These are phyloP conservation scores for Drosophila equinoxialis DNA, from an alignment of 1,140 invertebrate genomes.

Conservation along the genomic window DNA sequence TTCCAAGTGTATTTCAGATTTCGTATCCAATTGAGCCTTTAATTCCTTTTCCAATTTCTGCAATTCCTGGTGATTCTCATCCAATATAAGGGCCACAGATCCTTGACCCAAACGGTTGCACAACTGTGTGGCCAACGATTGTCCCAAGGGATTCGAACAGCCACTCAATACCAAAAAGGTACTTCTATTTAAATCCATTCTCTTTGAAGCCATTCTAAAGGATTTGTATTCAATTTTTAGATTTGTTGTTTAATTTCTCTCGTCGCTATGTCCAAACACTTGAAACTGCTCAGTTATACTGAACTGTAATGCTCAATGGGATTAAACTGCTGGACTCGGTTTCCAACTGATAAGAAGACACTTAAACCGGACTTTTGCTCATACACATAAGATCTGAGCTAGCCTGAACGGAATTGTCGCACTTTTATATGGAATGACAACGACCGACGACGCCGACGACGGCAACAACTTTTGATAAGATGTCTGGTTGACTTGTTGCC, in stretches of 20 bases:
- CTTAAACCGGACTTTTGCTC: slow-evolving; percentile 6
- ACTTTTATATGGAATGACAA: slow-evolving; percentile 33
- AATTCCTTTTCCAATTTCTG: slow-evolving; percentile 40
- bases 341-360: slow-evolving; percentile 32
- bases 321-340: slow-evolving; percentile 44
- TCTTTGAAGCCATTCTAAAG: slow-evolving; percentile 68
- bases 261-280: slow-evolving; percentile 45
- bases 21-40: slow-evolving; percentile 25
- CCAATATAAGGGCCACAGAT: slow-evolving; percentile 89
- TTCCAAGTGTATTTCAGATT: slow-evolving; percentile 31
- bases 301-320: neutral
- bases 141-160: slow-evolving; percentile 84
- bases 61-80: slow-evolving; percentile 85
- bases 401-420: neutral
- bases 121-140: slow-evolving; percentile 88
- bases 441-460: neutral
- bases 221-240: neutral
- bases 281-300: slow-evolving; percentile 61
- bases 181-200: slow-evolving; percentile 68
- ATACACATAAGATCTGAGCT: neutral
- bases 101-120: slow-evolving; percentile 84
- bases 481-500: slow-evolving; percentile 35
- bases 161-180: slow-evolving; percentile 73
- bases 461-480: slow-evolving; percentile 22
- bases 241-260: slow-evolving; percentile 6